These are phyloP conservation scores for Hydrochoerus hydrochaeris DNA, from an alignment of 2,113 vertebrate genomes.

Conservation along the genomic window DNA sequence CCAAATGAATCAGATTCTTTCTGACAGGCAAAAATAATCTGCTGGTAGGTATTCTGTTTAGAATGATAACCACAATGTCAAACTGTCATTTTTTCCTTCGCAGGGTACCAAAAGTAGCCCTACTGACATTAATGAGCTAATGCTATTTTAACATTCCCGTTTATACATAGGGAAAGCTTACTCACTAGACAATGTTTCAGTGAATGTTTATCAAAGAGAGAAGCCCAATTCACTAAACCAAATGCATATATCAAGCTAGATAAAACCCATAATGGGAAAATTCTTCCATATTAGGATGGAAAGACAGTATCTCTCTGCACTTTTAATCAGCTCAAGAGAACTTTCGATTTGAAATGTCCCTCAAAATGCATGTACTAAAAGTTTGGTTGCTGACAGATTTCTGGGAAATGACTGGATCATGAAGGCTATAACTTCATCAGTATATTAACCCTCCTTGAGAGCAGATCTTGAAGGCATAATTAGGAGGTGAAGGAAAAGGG, in stretches of 20 bases:
- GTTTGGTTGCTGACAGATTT: not conserved
- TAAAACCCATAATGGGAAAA: not conserved
- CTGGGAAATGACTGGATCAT: not conserved
- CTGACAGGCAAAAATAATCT: slow-evolving; percentile 37
- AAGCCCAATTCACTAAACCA: not conserved
- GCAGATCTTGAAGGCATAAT: not conserved
- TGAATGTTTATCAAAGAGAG: not conserved
- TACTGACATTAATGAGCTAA: not conserved
- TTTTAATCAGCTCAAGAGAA: not conserved
- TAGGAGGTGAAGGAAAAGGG: not conserved
- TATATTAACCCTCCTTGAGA: not conserved
- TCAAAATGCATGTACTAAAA: not conserved
- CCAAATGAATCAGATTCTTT: slow-evolving; percentile 43
- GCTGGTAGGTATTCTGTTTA: not conserved
- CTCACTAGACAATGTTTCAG: not conserved
- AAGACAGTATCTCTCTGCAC: not conserved
- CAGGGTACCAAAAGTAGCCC: not conserved
- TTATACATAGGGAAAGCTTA: not conserved
- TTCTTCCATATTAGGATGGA: not conserved
- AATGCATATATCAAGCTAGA: not conserved
- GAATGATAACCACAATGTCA: slow-evolving; percentile 39
- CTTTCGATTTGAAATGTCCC: not conserved
- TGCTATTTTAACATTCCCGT: not conserved
- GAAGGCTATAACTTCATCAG: not conserved
- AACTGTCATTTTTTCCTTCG: not conserved